phyloP scores from a whole-genome alignment of 2,888 invertebrate species.

The Yponomeuta evonymella region DNA sequence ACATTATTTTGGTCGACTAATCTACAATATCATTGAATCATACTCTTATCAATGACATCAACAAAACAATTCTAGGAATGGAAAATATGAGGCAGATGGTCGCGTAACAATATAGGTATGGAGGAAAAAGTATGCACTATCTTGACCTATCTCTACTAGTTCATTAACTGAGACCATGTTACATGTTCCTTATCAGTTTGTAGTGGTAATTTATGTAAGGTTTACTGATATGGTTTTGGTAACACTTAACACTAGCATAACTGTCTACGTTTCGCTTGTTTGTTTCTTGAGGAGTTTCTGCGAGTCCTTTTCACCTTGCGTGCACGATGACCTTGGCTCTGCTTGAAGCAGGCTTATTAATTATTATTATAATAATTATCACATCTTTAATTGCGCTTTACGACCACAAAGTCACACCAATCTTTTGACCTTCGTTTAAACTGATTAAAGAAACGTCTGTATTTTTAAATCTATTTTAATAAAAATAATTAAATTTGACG shows the following conservation, averaged over 20 bases:
- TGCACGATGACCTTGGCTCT: conserved; percentile 11
- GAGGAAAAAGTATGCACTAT: neutral
- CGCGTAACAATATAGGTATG: neutral
- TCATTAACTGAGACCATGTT: neutral
- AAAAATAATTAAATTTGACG: neutral
- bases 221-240: neutral
- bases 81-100: neutral
- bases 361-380: neutral
- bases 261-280: neutral
- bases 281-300: neutral
- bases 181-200: neutral
- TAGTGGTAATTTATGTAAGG: neutral
- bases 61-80: neutral
- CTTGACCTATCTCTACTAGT: neutral
- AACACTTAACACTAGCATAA: neutral
- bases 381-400: neutral
- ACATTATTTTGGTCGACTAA: neutral
- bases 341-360: neutral
- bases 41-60: neutral
- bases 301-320: conserved; percentile 1
- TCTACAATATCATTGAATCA: neutral
- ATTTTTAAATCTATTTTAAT: neutral
- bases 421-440: neutral
- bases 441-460: neutral
- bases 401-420: neutral